A percentile compares a stretch with the other conserved stretches of the same genome.
phyloP scores from a whole-genome alignment of 1,140 invertebrate species.

The Drosophila murphyi region DNA sequence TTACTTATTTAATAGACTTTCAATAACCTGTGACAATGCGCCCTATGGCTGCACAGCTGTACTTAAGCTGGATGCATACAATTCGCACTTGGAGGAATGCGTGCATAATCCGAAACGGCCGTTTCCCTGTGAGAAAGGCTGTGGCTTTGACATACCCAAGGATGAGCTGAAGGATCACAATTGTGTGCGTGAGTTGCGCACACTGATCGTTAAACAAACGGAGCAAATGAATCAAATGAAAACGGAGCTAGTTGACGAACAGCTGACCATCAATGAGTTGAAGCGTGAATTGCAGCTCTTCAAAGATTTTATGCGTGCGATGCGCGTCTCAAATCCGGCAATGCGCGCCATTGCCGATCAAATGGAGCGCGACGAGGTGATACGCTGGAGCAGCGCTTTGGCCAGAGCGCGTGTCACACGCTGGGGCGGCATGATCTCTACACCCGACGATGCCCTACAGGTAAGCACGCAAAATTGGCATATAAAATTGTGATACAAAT shows the following conservation, averaged over 20 bases:
- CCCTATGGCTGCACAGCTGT: slow-evolving; percentile 93
- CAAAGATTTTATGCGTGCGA: slow-evolving; percentile 95
- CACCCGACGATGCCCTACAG: slow-evolving; percentile 96
- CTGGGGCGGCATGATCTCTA: slow-evolving; percentile 95
- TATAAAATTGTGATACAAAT: neutral
- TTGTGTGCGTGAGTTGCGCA: slow-evolving; percentile 94
- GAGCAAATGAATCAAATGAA: slow-evolving; percentile 94
- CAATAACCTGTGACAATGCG: slow-evolving; percentile 95
- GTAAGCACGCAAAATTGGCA: slow-evolving; percentile 84
- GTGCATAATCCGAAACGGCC: slow-evolving; percentile 97
- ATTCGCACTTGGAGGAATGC: slow-evolving; percentile 94
- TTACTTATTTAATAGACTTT: slow-evolving; percentile 87
- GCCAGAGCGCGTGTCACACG: slow-evolving; percentile 94
- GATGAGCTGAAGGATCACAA: slow-evolving; percentile 97
- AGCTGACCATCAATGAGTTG: slow-evolving; percentile 94
- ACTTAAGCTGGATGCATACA: slow-evolving; percentile 93
- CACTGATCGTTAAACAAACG: slow-evolving; percentile 93
- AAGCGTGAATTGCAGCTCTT: slow-evolving; percentile 94
- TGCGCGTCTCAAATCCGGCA: slow-evolving; percentile 94
- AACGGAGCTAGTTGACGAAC: slow-evolving; percentile 93
- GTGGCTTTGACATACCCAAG: slow-evolving; percentile 96
- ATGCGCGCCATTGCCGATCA: slow-evolving; percentile 95
- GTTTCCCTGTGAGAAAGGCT: slow-evolving; percentile 95
- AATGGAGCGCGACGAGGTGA: slow-evolving; percentile 96
- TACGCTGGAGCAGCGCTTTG: slow-evolving; percentile 95